These are phyloP conservation scores for Lissocephala sabroskyi DNA, from an alignment of 2,888 invertebrate genomes.

Conservation along the genomic window DNA sequence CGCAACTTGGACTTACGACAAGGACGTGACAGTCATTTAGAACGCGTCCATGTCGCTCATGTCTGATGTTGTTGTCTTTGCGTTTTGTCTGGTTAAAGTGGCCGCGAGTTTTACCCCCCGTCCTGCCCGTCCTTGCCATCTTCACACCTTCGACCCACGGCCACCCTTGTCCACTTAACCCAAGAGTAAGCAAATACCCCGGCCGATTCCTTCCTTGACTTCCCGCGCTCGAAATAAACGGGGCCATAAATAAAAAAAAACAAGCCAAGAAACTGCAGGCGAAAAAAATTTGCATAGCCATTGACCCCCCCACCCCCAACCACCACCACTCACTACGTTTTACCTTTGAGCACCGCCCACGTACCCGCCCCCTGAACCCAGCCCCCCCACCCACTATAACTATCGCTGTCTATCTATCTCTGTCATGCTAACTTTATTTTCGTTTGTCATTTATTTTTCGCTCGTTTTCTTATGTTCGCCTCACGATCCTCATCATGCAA, in stretches of 20 bases:
- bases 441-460: constrained; percentile 58
- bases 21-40: constrained; percentile 63
- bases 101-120: constrained; percentile 29
- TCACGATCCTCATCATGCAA: constrained; percentile 61
- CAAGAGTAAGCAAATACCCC: no score
- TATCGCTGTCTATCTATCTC: constrained; percentile 49
- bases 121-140: no score
- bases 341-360: not conserved
- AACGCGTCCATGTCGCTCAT: constrained; percentile 37
- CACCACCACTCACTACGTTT: not conserved
- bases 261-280: not conserved
- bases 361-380: not conserved
- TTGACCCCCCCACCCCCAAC: not conserved
- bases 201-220: no score
- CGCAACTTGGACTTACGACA: constrained; percentile 57
- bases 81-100: constrained; percentile 51
- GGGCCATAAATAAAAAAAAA: constrained; percentile 3
- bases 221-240: no score
- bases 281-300: constrained; percentile 2
- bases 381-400: constrained; percentile 25
- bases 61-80: constrained; percentile 9
- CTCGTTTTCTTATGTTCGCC: constrained; percentile 48
- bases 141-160: constrained; percentile 1
- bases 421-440: constrained; percentile 66
- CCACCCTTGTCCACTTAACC: not conserved